Conservation (phyloP, 2,113 vertebrate species). For the Osmerus mordax region DNA sequence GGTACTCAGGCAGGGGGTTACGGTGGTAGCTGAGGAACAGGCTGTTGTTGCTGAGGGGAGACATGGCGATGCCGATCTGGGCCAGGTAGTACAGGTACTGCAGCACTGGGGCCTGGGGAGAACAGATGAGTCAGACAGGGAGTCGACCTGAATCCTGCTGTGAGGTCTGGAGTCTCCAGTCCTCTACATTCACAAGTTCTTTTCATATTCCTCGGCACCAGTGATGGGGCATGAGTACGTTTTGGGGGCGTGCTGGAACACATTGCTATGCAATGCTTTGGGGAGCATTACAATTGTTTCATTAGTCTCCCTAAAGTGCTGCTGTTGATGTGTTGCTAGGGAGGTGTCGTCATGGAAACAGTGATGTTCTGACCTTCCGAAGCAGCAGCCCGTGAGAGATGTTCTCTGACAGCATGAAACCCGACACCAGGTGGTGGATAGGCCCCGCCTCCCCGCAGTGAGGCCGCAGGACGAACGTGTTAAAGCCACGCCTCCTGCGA, state of each 20-base stretch:
- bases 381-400: conserved; percentile 95
- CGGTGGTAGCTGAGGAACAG: conserved; percentile 97
- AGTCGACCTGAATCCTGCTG: neutral
- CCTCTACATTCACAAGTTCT: too few relatives aligned
- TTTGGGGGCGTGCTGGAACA: too few relatives aligned
- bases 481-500: conserved; percentile 83
- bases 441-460: conserved; percentile 96
- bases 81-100: conserved; percentile 98
- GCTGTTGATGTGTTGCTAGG: neutral
- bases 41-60: conserved; percentile 96
- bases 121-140: neutral
- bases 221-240: too few relatives aligned
- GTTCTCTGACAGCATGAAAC: conserved; percentile 95
- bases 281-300: too few relatives aligned
- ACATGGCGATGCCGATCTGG: conserved; percentile 96
- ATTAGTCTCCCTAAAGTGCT: neutral
- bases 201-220: too few relatives aligned
- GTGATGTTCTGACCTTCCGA: conserved; percentile 78
- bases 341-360: neutral
- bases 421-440: conserved; percentile 93
- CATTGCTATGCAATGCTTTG: too few relatives aligned
- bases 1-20: conserved; percentile 91
- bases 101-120: conserved; percentile 84
- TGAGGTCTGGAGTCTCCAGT: too few relatives aligned
- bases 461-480: conserved; percentile 90